A percentile compares a stretch with the other conserved stretches of the same genome.
Evolutionary conservation across 2,888 invertebrate species (phyloP).

Genomic region (Pyralis farinalis): DNA sequence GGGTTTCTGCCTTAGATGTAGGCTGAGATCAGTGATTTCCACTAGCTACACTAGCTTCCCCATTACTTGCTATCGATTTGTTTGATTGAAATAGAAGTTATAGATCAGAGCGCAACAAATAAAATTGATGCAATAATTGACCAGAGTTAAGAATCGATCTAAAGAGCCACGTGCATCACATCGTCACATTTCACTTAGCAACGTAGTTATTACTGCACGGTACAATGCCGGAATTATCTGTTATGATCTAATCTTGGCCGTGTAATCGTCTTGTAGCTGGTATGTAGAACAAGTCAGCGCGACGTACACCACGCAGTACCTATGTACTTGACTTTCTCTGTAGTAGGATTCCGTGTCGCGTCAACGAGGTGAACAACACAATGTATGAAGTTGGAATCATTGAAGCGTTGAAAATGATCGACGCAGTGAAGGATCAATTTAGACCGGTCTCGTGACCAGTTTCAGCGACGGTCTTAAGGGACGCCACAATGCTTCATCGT

Average conservation of each 20-base stretch:
- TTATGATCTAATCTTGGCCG: slow-evolving; percentile 64
- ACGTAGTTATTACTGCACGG: not conserved
- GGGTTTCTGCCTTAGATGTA: too few species aligned
- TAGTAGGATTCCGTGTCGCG: slow-evolving; percentile 63
- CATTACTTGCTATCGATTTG: too few species aligned
- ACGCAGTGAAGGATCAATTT: slow-evolving; percentile 57
- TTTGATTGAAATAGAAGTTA: too few species aligned
- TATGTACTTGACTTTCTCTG: slow-evolving; percentile 73
- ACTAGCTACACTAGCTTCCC: too few species aligned
- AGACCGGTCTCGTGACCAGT: slow-evolving; percentile 48
- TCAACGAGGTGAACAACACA: slow-evolving; percentile 71
- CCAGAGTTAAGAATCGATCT: too few species aligned
- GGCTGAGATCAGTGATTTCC: too few species aligned
- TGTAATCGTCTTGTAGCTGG: slow-evolving; percentile 45
- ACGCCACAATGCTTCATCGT: slow-evolving; percentile 9
- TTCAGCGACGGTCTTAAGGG: not conserved
- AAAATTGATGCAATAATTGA: too few species aligned
- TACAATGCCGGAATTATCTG: slow-evolving; percentile 32
- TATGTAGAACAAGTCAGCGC: slow-evolving; percentile 47
- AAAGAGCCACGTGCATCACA: too few species aligned
- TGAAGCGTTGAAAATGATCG: slow-evolving; percentile 57
- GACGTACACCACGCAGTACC: slow-evolving; percentile 35
- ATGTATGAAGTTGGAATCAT: slow-evolving; percentile 58
- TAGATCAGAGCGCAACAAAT: too few species aligned
- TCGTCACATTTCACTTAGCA: not conserved